Evolutionary conservation across 2,113 vertebrate species (phyloP).

Genomic region (Cichladusa arquata): DNA sequence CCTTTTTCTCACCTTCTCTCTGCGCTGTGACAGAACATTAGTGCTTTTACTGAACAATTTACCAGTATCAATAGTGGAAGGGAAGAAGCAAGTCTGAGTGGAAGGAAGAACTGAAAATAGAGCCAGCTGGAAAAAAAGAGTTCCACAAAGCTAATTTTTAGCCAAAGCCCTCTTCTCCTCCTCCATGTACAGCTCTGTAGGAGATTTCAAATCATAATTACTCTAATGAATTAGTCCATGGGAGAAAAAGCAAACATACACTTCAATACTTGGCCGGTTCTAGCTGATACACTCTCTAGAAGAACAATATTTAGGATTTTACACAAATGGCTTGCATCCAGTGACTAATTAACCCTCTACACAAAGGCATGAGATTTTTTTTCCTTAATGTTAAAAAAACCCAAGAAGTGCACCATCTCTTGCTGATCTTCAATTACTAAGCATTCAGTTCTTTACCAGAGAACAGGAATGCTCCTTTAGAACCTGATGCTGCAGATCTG

Average conservation of each 20-base stretch:
- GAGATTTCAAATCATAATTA: slow-evolving; percentile 23
- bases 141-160: background rate
- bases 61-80: background rate
- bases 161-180: background rate
- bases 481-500: background rate
- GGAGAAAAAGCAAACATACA: slow-evolving; percentile 2
- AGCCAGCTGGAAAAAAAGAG: slow-evolving; percentile 7
- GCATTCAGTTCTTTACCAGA: background rate
- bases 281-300: background rate
- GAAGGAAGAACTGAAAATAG: background rate
- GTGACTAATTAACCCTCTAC: slow-evolving; percentile 6
- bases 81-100: background rate
- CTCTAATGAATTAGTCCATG: slow-evolving; percentile 14
- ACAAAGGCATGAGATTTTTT: background rate
- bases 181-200: background rate
- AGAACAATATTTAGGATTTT: slow-evolving; percentile 32
- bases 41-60: background rate
- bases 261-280: slow-evolving; percentile 10
- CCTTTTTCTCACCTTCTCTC: background rate
- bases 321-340: background rate
- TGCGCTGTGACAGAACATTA: background rate
- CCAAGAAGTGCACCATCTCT: background rate
- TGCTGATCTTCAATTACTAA: background rate
- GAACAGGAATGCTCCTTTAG: background rate
- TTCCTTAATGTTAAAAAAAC: background rate